These are phyloP conservation scores for Aspidiotus destructor DNA, from an alignment of 2,888 invertebrate species.

Conservation along the genomic window DNA sequence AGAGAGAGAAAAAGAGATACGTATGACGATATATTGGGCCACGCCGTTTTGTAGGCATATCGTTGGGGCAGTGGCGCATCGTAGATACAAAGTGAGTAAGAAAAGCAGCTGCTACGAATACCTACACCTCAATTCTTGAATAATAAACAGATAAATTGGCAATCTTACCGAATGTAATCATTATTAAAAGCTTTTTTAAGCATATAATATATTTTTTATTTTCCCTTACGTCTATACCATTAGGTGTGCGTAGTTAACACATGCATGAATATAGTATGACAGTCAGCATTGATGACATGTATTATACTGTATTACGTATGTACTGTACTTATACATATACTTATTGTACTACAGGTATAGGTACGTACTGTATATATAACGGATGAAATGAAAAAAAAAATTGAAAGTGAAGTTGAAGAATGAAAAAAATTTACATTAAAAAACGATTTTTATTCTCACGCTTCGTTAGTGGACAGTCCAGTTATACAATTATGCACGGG, in stretches of 20 bases:
- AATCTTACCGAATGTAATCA: not conserved
- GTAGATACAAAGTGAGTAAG: too few relatives aligned
- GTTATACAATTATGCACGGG: not conserved
- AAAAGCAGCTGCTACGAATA: slow-evolving; percentile 20
- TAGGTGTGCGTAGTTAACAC: too few relatives aligned
- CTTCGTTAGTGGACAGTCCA: slow-evolving; percentile 25
- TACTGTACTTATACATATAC: too few relatives aligned
- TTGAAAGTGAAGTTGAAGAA: slow-evolving; percentile 6
- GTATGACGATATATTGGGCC: too few relatives aligned
- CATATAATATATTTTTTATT: slow-evolving; percentile 20
- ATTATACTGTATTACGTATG: too few relatives aligned
- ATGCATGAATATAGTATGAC: too few relatives aligned
- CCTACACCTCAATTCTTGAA: slow-evolving; percentile 16
- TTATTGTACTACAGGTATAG: too few relatives aligned
- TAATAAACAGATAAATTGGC: slow-evolving; percentile 26
- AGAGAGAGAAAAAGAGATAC: too few relatives aligned
- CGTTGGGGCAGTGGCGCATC: too few relatives aligned
- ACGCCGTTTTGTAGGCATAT: too few relatives aligned
- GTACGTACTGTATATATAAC: too few relatives aligned
- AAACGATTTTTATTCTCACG: slow-evolving; percentile 23
- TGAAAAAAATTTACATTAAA: slow-evolving; percentile 26
- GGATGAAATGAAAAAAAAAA: slow-evolving; percentile 7
- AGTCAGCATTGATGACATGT: slow-evolving; percentile 14
- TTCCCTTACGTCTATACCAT: not conserved
- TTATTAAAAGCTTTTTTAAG: too few relatives aligned